These are phyloP conservation scores for Therioaphis trifolii DNA, from an alignment of 2,888 invertebrate species.

Conservation along the genomic window DNA sequence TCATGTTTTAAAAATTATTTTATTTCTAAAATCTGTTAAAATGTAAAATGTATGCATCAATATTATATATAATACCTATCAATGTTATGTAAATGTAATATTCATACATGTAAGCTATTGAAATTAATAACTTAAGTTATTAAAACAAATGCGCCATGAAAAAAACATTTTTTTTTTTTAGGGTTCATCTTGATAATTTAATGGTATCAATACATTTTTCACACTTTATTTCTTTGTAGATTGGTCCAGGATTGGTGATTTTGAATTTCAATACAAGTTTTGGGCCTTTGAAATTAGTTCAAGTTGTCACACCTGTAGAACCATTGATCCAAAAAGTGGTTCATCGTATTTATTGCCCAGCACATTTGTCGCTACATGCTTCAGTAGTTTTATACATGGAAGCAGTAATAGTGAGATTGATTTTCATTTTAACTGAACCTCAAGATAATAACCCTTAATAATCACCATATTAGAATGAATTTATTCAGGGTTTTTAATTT, in stretches of 20 bases:
- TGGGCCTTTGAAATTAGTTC: conserved; percentile 76
- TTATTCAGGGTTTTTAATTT: background rate
- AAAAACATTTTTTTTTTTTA: too few relatives aligned
- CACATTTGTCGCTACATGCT: conserved; percentile 74
- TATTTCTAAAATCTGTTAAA: too few relatives aligned
- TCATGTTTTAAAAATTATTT: too few relatives aligned
- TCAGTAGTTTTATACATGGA: conserved; percentile 78
- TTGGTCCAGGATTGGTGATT: conserved; percentile 83
- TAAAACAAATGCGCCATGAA: too few relatives aligned
- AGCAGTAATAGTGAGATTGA: conserved; percentile 75
- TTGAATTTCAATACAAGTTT: conserved; percentile 74
- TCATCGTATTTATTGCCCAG: conserved; percentile 80
- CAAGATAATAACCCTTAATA: background rate
- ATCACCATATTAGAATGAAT: background rate
- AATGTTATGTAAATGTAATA: too few relatives aligned
- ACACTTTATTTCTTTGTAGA: conserved; percentile 69
- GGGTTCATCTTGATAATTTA: too few relatives aligned
- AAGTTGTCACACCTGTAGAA: conserved; percentile 82
- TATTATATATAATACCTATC: too few relatives aligned
- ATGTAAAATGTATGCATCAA: too few relatives aligned
- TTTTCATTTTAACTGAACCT: conserved; percentile 67
- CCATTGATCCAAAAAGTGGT: conserved; percentile 81
- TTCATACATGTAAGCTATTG: too few relatives aligned
- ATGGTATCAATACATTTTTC: too few relatives aligned
- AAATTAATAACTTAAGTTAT: too few relatives aligned